These are phyloP conservation scores for Falco concolor DNA, from an alignment of 2,797 vertebrate species.

Conservation along the genomic window DNA sequence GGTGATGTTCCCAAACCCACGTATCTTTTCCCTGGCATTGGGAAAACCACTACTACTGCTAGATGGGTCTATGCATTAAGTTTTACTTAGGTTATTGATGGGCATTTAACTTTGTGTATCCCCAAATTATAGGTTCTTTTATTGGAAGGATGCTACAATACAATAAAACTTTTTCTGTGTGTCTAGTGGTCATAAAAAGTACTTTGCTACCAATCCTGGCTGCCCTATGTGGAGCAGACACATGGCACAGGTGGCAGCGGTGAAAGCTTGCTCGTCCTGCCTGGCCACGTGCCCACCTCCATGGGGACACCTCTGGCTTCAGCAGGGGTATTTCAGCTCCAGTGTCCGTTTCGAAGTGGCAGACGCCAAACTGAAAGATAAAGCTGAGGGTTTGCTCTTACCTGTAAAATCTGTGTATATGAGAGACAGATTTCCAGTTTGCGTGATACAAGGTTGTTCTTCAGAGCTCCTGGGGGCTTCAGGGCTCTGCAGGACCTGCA, in stretches of 20 bases:
- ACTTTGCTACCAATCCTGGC: neutral
- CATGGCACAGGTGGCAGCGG: neutral
- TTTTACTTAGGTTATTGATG: neutral
- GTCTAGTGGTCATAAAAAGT: neutral
- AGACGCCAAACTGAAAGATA: neutral
- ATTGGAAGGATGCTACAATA: neutral
- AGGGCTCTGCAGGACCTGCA: neutral
- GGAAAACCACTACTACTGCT: neutral
- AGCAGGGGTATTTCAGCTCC: neutral
- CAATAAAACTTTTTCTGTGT: neutral
- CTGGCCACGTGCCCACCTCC: neutral
- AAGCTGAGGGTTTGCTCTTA: neutral
- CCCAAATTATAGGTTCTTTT: neutral
- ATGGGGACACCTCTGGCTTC: neutral
- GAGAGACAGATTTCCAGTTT: neutral
- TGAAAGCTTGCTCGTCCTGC: neutral
- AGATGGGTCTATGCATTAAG: neutral
- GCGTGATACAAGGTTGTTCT: accelerated
- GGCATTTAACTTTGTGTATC: neutral
- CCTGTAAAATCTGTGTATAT: neutral
- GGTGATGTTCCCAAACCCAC: neutral
- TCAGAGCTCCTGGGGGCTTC: neutral
- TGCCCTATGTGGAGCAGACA: neutral
- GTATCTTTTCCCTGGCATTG: neutral
- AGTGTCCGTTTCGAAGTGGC: neutral